These are phyloP conservation scores for Helogale parvula DNA, from an alignment of 2,113 vertebrate species.

Conservation along the genomic window DNA sequence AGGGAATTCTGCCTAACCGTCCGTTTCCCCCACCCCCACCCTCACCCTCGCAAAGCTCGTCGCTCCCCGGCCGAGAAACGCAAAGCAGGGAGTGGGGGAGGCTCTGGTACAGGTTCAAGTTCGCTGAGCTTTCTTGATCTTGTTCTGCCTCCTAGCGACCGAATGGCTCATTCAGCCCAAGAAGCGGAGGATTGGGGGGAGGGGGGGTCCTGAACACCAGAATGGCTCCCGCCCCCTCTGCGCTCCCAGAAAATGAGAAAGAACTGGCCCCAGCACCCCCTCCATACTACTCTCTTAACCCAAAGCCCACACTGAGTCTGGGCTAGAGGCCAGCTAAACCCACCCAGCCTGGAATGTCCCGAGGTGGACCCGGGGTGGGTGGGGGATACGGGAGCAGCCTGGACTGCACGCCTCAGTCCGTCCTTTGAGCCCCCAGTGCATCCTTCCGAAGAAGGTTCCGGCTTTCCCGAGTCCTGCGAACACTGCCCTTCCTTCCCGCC, in stretches of 20 bases:
- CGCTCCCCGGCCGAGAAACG: constrained; percentile 65
- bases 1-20: constrained; percentile 68
- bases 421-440: constrained; percentile 46
- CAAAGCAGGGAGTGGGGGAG: constrained; percentile 77
- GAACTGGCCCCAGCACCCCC: background rate
- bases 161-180: constrained; percentile 74
- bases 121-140: constrained; percentile 92
- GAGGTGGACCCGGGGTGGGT: background rate
- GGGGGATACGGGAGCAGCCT: background rate
- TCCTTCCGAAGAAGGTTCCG: constrained; percentile 51
- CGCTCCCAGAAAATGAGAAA: constrained; percentile 43
- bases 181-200: background rate
- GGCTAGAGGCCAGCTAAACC: background rate
- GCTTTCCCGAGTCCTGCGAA: constrained; percentile 74
- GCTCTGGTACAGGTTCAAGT: constrained; percentile 92
- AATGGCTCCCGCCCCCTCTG: constrained; percentile 23
- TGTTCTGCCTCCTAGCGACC: constrained; percentile 97
- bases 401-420: background rate
- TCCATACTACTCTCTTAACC: background rate
- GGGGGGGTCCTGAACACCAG: background rate
- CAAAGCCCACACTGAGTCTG: background rate
- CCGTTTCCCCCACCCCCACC: constrained; percentile 45
- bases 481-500: constrained; percentile 77
- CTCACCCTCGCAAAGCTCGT: constrained; percentile 58
- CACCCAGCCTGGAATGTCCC: constrained; percentile 40